Evolutionary conservation across 2,888 invertebrate species (phyloP).

Genomic region (Anthrax anthrax): DNA sequence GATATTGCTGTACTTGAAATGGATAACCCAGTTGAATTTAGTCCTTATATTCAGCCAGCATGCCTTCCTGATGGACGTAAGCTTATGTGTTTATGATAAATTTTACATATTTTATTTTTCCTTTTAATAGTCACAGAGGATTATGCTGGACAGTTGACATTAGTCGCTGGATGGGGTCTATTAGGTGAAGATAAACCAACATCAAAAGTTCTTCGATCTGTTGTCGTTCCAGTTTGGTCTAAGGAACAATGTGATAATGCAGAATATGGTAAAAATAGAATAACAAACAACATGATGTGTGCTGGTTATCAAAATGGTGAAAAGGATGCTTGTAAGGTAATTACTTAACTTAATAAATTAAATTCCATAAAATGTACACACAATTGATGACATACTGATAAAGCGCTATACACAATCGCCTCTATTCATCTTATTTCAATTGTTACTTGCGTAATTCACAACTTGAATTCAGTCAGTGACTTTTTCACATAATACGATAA

Average conservation of each 20-base stretch:
- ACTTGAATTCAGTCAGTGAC: no score
- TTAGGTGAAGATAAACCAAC: constrained; percentile 49
- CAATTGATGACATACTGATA: no score
- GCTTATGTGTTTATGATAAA: constrained; percentile 6
- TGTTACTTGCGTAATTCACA: no score
- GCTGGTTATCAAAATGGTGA: constrained; percentile 56
- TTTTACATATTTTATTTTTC: background rate
- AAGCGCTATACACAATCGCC: no score
- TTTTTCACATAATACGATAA: no score
- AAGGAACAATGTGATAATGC: constrained; percentile 53
- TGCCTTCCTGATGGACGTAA: constrained; percentile 49
- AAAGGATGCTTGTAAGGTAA: constrained; percentile 54
- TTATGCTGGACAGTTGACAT: constrained; percentile 27
- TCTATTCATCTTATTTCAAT: no score
- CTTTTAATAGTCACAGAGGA: background rate
- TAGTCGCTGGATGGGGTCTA: constrained; percentile 64
- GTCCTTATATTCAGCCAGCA: constrained; percentile 47
- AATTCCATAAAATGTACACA: background rate
- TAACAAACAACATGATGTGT: constrained; percentile 65
- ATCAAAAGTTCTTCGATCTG: constrained; percentile 53
- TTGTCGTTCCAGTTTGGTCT: constrained; percentile 56
- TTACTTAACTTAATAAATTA: constrained; percentile 9
- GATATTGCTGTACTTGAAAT: constrained; percentile 62
- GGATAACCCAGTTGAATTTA: constrained; percentile 47
- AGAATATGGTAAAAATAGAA: constrained; percentile 51